phyloP scores from a whole-genome alignment of 2,888 invertebrate species.

The Anaspis maculata region DNA sequence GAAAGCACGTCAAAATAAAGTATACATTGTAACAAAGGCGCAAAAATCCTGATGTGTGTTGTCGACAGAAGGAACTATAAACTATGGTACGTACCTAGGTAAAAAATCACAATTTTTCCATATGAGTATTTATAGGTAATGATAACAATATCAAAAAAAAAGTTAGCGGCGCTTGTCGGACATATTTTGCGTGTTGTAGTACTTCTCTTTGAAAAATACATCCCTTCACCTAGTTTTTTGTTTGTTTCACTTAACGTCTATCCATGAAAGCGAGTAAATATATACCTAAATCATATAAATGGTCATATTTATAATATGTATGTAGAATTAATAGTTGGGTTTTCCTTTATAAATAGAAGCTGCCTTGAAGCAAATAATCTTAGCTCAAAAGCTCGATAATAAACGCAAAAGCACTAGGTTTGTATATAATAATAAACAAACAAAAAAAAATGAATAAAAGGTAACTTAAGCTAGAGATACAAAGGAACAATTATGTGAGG shows the following conservation, averaged over 20 bases:
- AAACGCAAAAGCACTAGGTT: not conserved
- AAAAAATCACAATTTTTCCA: slow-evolving; percentile 34
- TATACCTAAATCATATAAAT: too few species aligned
- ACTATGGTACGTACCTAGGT: slow-evolving; percentile 21
- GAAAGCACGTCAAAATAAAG: slow-evolving; percentile 26
- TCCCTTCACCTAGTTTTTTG: slow-evolving; percentile 26
- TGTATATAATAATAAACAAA: slow-evolving; percentile 1
- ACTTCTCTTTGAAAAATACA: slow-evolving; percentile 21
- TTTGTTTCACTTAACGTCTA: slow-evolving; percentile 15
- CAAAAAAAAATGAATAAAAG: slow-evolving; percentile 15
- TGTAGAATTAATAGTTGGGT: slow-evolving; percentile 6
- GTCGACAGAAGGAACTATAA: slow-evolving; percentile 20
- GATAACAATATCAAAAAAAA: too few species aligned
- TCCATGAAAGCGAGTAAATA: slow-evolving; percentile 21
- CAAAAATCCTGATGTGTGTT: slow-evolving; percentile 19
- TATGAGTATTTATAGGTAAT: slow-evolving; percentile 36
- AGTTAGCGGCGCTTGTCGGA: slow-evolving; percentile 26
- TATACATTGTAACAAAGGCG: slow-evolving; percentile 5
- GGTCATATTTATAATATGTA: slow-evolving; percentile 17
- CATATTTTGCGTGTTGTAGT: slow-evolving; percentile 20
- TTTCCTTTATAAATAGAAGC: slow-evolving; percentile 12
- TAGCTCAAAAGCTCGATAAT: not conserved
- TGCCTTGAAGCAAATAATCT: slow-evolving; percentile 11
- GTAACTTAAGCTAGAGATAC: slow-evolving; percentile 22
- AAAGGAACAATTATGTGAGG: slow-evolving; percentile 31